Evolutionary conservation across 92 coral and sea anemone species (phyloP), one percentile per base, ranked within the genome.

Genomic region (Umimayanthus chanpuru): DNA sequence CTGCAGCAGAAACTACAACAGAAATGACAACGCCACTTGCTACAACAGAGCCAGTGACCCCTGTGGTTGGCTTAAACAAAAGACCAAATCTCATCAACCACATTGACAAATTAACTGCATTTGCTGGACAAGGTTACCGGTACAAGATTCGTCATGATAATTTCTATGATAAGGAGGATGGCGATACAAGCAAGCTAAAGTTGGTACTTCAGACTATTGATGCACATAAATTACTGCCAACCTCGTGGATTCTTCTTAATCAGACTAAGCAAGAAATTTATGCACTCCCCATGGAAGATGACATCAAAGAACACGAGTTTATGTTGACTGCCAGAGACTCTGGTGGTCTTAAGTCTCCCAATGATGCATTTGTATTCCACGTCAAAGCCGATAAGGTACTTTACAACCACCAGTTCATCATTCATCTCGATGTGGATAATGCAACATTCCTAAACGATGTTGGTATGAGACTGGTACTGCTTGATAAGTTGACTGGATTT

Each of bases 201-300:
- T 85, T 97, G 28, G 93, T 81, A 14, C 83, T 95, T 87, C 92
- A 75, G 71, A 88, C 94, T 12, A 81, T 85, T 23, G 77, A 83
- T 67, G 89, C 91, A 21, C 90, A 44, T 9, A 38, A 76, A 14
- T 87, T 96, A 30, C 64, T 89, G 1, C n/a, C 93, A 4, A 79
- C 96, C 11, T 89, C 95, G 0, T 97, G 99, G 99, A 81, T 97
- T 64, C 77, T 91, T 20, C 89, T 97, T 25, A 87, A 94, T 81
- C 81, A 85, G 12, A 32, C 77, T 0, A 73, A 85, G 14, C 99
- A 97, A 81, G 94, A 80, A 30, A 91, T 97, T 81, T 91, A 90
- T 88, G 98, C 96, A 72, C 90, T 90, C 55, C 94, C 98, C 29
- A 82, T 87, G 91, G 89, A 79, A 32, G 64, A 58, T 5, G 61